Percentiles rank a stretch among this genome's conserved stretches.
These are phyloP conservation scores for Conops quadrifasciatus DNA, from an alignment of 2,888 invertebrate genomes.

Conservation along the genomic window DNA sequence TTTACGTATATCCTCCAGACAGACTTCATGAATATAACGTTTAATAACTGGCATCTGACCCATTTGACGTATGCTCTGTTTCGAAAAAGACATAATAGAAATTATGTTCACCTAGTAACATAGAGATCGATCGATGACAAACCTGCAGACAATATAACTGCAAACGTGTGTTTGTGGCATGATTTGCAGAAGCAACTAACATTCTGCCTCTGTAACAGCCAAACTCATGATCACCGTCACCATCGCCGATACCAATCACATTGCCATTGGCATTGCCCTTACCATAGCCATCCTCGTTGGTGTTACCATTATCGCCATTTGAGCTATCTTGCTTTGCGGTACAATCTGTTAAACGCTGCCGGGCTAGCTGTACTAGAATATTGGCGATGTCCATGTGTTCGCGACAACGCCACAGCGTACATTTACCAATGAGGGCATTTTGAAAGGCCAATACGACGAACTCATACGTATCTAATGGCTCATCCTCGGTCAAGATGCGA, in stretches of 20 bases:
- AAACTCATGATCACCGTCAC: background rate
- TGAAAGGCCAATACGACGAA: slow-evolving; percentile 52
- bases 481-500: slow-evolving; percentile 46
- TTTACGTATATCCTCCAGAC: slow-evolving; percentile 47
- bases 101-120: background rate
- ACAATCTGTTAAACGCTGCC: slow-evolving; percentile 34
- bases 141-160: slow-evolving; percentile 58
- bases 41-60: slow-evolving; percentile 59
- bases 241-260: background rate
- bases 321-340: background rate
- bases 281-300: background rate
- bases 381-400: slow-evolving; percentile 55
- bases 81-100: slow-evolving; percentile 18
- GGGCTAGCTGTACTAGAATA: slow-evolving; percentile 49
- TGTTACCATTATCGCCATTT: background rate
- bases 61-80: slow-evolving; percentile 54
- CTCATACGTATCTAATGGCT: slow-evolving; percentile 47
- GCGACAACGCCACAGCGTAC: slow-evolving; percentile 55
- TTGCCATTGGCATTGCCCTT: background rate
- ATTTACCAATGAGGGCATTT: slow-evolving; percentile 54
- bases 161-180: slow-evolving; percentile 38
- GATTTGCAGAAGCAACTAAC: slow-evolving; percentile 39
- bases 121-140: slow-evolving; percentile 6
- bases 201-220: background rate
- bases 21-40: slow-evolving; percentile 54